Conservation (phyloP, 2,888 invertebrate genomes). For the Lysandra coridon region DNA sequence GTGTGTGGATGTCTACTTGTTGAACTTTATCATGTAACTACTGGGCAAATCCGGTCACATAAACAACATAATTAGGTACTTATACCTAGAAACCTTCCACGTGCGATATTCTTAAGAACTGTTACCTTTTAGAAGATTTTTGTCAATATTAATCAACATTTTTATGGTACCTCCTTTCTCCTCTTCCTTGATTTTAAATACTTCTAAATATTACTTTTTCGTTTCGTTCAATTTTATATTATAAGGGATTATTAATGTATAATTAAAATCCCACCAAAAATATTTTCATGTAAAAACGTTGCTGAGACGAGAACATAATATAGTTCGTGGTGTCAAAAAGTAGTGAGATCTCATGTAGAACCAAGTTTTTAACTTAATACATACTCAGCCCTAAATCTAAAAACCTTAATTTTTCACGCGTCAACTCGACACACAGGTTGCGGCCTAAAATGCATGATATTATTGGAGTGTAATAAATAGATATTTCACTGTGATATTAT, state of each 20-base stretch:
- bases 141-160: neutral
- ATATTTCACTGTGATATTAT: too few species aligned
- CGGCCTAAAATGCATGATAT: too few species aligned
- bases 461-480: too few species aligned
- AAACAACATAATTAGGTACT: slow-evolving; percentile 8
- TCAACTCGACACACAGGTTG: too few species aligned
- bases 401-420: too few species aligned
- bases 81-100: neutral
- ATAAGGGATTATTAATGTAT: neutral
- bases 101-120: neutral
- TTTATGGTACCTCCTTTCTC: neutral
- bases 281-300: too few species aligned
- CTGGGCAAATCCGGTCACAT: slow-evolving; percentile 4
- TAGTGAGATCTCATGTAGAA: too few species aligned
- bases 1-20: slow-evolving; percentile 32
- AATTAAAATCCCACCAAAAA: too few species aligned
- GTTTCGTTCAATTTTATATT: neutral
- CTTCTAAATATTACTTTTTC: neutral
- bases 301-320: too few species aligned
- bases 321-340: too few species aligned
- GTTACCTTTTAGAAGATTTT: neutral
- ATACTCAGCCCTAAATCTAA: too few species aligned
- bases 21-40: slow-evolving; percentile 35
- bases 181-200: neutral
- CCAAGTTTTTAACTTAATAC: too few species aligned